These are phyloP conservation scores for Cerceris rybyensis DNA, from an alignment of 2,888 invertebrate genomes.

Conservation along the genomic window DNA sequence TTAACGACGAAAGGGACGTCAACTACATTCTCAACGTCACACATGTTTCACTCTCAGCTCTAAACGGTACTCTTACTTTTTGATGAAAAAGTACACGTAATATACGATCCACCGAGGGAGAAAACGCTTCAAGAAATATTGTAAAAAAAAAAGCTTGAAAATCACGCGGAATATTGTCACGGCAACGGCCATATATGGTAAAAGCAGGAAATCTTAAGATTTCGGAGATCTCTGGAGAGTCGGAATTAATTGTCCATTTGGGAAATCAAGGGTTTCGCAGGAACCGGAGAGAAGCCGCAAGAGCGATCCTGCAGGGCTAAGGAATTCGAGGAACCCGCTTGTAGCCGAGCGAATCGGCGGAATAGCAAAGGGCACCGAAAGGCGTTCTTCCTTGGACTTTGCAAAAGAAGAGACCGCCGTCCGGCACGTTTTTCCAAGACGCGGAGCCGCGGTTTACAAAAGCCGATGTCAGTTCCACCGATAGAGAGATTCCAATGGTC, in stretches of 20 bases:
- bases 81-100: too few species aligned
- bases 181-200: background rate
- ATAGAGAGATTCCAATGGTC: slow-evolving; percentile 69
- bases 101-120: too few species aligned
- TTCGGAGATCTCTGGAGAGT: background rate
- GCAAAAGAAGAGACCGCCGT: slow-evolving; percentile 62
- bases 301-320: slow-evolving; percentile 40
- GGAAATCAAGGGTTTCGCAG: slow-evolving; percentile 54
- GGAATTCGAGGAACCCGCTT: slow-evolving; percentile 62
- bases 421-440: slow-evolving; percentile 65
- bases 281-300: slow-evolving; percentile 37
- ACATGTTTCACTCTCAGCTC: slow-evolving; percentile 3
- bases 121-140: background rate
- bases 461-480: slow-evolving; percentile 69
- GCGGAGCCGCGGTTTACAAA: slow-evolving; percentile 62
- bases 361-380: slow-evolving; percentile 62
- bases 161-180: background rate
- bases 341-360: slow-evolving; percentile 55
- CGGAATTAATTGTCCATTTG: slow-evolving; percentile 58
- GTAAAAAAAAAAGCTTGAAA: background rate
- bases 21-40: too few species aligned
- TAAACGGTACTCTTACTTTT: background rate
- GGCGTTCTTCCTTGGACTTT: slow-evolving; percentile 51
- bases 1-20: too few species aligned
- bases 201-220: background rate